Conservation (phyloP, 2,797 vertebrate genomes). For the Benthosema pterotum region DNA sequence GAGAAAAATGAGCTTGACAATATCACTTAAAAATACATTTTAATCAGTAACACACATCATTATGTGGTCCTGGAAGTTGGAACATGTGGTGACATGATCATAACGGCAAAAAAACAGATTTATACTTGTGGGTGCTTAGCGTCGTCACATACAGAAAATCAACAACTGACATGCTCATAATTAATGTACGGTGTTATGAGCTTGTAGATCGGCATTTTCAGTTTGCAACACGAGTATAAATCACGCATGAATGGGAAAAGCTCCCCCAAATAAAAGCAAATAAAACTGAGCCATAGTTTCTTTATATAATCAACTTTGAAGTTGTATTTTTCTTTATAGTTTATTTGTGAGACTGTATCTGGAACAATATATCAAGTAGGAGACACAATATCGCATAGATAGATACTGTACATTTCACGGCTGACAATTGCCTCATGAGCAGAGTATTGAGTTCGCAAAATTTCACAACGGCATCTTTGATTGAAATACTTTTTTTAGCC, state of each 20-base stretch:
- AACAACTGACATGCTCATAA: too few relatives aligned
- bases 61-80: constrained; percentile 46
- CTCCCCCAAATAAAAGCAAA: constrained; percentile 31
- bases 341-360: constrained; percentile 19
- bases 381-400: constrained; percentile 31
- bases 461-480: not conserved
- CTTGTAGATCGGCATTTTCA: too few relatives aligned
- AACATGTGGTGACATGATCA: constrained; percentile 47
- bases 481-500: not conserved
- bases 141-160: too few relatives aligned
- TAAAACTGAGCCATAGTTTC: constrained; percentile 16
- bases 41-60: constrained; percentile 61
- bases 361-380: constrained; percentile 8
- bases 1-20: constrained; percentile 12
- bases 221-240: too few relatives aligned
- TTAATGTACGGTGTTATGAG: too few relatives aligned
- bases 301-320: constrained; percentile 28
- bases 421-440: constrained; percentile 23
- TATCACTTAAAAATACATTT: constrained; percentile 48
- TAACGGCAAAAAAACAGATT: constrained; percentile 15
- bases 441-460: not conserved
- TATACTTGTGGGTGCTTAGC: too few relatives aligned
- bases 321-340: constrained; percentile 26
- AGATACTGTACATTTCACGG: constrained; percentile 32
- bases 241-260: not conserved